These are phyloP conservation scores for Saccostrea cuccullata DNA, from an alignment of 1,140 invertebrate species.

Conservation along the genomic window DNA sequence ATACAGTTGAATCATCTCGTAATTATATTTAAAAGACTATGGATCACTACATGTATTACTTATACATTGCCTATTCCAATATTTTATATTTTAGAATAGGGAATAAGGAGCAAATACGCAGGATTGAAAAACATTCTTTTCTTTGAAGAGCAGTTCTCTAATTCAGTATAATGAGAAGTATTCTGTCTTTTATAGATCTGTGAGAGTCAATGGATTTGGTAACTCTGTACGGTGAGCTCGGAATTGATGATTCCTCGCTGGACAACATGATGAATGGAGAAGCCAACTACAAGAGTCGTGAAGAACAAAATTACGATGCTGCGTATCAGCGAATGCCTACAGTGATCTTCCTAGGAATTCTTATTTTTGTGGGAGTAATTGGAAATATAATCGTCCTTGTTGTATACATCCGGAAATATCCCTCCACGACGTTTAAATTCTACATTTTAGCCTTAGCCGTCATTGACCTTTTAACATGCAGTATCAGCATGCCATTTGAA, in stretches of 20 bases:
- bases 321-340: conserved; percentile 43
- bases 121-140: too few species aligned
- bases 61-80: too few species aligned
- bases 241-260: background rate
- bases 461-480: conserved; percentile 42
- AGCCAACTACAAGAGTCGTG: background rate
- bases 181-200: background rate
- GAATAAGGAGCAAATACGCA: too few species aligned
- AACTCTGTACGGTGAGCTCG: background rate
- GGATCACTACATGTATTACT: too few species aligned
- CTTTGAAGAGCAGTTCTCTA: too few species aligned
- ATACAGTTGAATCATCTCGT: too few species aligned
- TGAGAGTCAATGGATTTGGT: background rate
- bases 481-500: conserved; percentile 49
- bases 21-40: too few species aligned
- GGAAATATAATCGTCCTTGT: conserved; percentile 46
- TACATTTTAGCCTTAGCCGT: conserved; percentile 43
- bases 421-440: background rate
- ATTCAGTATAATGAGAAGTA: background rate
- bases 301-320: conserved; percentile 18
- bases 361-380: conserved; percentile 41
- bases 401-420: conserved; percentile 33
- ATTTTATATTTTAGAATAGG: too few species aligned
- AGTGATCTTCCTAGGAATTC: conserved; percentile 36
- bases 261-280: conserved; percentile 15